These are phyloP conservation scores for Myotis myotis DNA, from an alignment of 2,797 vertebrate genomes.

Conservation along the genomic window DNA sequence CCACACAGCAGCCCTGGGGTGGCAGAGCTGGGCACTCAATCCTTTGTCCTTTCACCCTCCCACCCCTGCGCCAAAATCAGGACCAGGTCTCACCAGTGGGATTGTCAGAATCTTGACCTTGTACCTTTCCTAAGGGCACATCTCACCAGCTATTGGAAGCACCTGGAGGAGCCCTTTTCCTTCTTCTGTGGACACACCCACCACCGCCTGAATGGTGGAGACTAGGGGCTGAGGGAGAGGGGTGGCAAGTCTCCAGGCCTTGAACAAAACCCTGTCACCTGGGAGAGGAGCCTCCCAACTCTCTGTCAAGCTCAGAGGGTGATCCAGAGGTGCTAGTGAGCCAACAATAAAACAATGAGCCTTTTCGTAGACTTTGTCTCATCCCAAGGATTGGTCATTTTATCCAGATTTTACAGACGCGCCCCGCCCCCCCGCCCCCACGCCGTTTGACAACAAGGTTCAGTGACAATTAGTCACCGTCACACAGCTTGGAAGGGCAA, in stretches of 20 bases:
- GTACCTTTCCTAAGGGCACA: not conserved
- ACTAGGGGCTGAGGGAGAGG: not conserved
- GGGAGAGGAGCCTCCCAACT: not conserved
- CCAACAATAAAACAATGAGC: fast-evolving
- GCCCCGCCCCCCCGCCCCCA: fast-evolving
- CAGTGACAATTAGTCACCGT: not conserved
- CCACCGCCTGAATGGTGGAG: not conserved
- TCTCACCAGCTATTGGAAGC: not conserved
- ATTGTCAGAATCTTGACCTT: not conserved
- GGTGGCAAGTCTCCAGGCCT: not conserved
- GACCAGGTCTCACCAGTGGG: not conserved
- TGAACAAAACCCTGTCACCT: not conserved
- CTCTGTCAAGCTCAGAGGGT: not conserved
- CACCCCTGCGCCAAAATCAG: not conserved
- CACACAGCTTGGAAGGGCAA: not conserved
- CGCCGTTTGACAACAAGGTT: not conserved
- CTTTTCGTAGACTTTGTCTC: not conserved
- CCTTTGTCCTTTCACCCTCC: not conserved
- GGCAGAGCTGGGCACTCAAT: not conserved
- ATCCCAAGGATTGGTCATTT: not conserved
- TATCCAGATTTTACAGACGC: not conserved
- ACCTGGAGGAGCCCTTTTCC: not conserved
- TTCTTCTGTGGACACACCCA: not conserved
- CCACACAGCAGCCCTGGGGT: not conserved
- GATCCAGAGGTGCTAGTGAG: not conserved